These are phyloP conservation scores for Drosophila arawakana DNA, from an alignment of 1,140 invertebrate species.

Conservation along the genomic window DNA sequence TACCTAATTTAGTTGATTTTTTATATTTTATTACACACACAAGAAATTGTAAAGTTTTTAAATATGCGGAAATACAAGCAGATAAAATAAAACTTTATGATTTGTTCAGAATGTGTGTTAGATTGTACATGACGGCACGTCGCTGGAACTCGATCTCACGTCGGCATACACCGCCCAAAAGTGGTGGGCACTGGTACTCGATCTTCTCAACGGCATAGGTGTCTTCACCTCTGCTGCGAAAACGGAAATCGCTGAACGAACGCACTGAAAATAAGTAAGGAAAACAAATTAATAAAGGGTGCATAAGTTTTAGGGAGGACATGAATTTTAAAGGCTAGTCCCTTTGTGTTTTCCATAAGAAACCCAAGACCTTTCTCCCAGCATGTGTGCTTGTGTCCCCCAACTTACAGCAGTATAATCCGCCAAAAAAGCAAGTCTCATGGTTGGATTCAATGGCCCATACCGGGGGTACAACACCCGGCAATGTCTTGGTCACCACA, in stretches of 20 bases:
- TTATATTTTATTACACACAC: constrained; percentile 27
- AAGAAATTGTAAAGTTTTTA: constrained; percentile 26
- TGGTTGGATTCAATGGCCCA: constrained; percentile 88
- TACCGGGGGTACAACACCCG: constrained; percentile 75
- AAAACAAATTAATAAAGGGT: no score
- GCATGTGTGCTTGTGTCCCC: background rate
- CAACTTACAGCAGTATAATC: constrained; percentile 87
- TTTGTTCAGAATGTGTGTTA: constrained; percentile 85
- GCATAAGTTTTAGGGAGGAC: no score
- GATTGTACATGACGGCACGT: constrained; percentile 87
- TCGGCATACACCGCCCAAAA: constrained; percentile 86
- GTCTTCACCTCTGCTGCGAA: constrained; percentile 84
- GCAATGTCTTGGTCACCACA: constrained; percentile 85
- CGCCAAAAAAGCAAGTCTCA: constrained; percentile 87
- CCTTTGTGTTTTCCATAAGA: no score
- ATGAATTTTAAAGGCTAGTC: no score
- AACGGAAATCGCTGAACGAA: constrained; percentile 87
- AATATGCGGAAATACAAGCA: constrained; percentile 27
- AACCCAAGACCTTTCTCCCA: no score
- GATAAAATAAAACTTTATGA: constrained; percentile 19
- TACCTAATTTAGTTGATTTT: constrained; percentile 64
- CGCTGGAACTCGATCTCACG: constrained; percentile 87
- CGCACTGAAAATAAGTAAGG: constrained; percentile 84
- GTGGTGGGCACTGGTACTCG: constrained; percentile 87
- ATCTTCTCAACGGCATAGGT: constrained; percentile 87